phyloP scores from a whole-genome alignment of 2,888 invertebrate species.

The Tortricodes alternella region DNA sequence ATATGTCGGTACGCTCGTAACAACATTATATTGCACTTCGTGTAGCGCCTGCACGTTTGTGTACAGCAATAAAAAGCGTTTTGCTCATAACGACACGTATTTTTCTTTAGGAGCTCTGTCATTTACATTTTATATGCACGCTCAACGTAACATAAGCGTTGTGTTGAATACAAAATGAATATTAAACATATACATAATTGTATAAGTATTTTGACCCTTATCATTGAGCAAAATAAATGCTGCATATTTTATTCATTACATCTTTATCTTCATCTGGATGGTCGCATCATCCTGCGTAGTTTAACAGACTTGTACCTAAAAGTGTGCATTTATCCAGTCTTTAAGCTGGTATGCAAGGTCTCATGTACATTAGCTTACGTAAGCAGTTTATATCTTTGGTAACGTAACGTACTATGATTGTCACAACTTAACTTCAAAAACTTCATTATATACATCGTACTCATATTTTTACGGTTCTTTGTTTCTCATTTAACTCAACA shows the following conservation, averaged over 20 bases:
- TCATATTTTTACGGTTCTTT: neutral
- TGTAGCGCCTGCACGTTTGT: constrained; percentile 44
- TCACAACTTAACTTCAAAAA: too few species aligned
- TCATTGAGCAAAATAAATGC: constrained; percentile 1
- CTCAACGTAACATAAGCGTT: constrained; percentile 22
- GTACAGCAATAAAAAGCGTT: constrained; percentile 44
- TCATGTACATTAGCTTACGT: too few species aligned
- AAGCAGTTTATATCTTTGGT: too few species aligned
- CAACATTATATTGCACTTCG: constrained; percentile 37
- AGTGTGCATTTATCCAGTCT: too few species aligned
- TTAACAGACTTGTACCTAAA: too few species aligned
- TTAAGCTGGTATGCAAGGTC: too few species aligned
- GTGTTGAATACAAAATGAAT: constrained; percentile 34
- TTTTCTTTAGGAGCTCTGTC: constrained; percentile 50
- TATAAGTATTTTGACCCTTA: constrained; percentile 13
- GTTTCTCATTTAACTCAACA: neutral
- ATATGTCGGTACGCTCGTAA: constrained; percentile 29
- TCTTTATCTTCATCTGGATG: too few species aligned
- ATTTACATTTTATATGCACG: constrained; percentile 40
- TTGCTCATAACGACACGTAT: constrained; percentile 38
- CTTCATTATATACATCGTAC: too few species aligned
- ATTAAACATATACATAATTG: constrained; percentile 16
- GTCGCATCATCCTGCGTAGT: too few species aligned
- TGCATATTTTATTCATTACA: too few species aligned
- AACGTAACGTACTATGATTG: too few species aligned